phyloP scores from a whole-genome alignment of 2,888 invertebrate species.

The Caenorhabditis imperialis region DNA sequence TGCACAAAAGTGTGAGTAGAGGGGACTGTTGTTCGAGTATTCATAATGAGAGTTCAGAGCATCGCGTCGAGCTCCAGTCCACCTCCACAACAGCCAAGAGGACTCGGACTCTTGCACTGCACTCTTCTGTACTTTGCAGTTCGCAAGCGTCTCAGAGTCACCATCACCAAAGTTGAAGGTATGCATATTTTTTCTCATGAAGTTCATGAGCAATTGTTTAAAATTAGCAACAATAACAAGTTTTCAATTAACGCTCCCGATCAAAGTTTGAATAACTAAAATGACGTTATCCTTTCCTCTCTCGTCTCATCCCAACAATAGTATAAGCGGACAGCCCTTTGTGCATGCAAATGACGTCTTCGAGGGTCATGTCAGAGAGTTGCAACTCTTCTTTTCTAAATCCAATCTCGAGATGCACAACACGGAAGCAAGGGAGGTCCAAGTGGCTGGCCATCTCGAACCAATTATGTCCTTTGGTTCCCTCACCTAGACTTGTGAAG shows the following conservation, averaged over 20 bases:
- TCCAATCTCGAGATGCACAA: slow-evolving; percentile 15
- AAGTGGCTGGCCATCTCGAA: slow-evolving; percentile 5
- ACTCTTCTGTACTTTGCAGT: slow-evolving; percentile 79
- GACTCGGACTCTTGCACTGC: slow-evolving; percentile 77
- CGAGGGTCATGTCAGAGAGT: not conserved
- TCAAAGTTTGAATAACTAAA: no score
- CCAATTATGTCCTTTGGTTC: slow-evolving; percentile 33
- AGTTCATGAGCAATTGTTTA: no score
- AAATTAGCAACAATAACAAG: no score
- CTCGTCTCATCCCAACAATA: slow-evolving; percentile 19
- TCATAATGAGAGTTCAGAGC: slow-evolving; percentile 22
- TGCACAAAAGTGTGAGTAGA: slow-evolving; percentile 33
- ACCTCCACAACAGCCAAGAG: slow-evolving; percentile 67
- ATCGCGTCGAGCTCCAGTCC: slow-evolving; percentile 40
- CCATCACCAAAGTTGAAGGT: slow-evolving; percentile 75
- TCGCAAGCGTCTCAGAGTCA: slow-evolving; percentile 79
- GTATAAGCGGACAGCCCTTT: slow-evolving; percentile 15
- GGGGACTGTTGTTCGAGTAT: not conserved
- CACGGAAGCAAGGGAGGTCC: slow-evolving; percentile 9
- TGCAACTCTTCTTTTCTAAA: slow-evolving; percentile 15
- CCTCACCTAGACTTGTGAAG: slow-evolving; percentile 30
- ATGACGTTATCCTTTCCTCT: no score
- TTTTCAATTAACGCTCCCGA: no score
- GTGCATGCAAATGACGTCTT: slow-evolving; percentile 44
- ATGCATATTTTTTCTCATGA: no score